Evolutionary conservation across 1,140 invertebrate genomes (phyloP), one percentile per base, ranked within the genome.

Genomic region (Polypedilum pembai): DNA sequence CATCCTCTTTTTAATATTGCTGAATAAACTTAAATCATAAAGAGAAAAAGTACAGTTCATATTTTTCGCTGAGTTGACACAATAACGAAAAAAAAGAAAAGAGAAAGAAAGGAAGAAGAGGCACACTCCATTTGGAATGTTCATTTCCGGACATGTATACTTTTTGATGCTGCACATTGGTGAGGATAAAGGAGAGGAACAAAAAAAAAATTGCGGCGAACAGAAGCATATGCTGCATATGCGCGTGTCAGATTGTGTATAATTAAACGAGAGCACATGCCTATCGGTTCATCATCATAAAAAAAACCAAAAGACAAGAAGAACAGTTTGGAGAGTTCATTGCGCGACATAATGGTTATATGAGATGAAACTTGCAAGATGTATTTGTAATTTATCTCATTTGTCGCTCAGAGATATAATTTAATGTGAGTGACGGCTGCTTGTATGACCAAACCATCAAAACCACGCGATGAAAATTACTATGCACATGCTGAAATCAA

Each of bases 161-260:
- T 56, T 56, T 56, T 56, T n/a, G n/a, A 56, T 56, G 45, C 45
- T n/a, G 45, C 12, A 56, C 12, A 56, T 12, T 4, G 45, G 24
- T 33, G 24, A 33, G 41, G 45, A 4, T 56, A 56, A n/a, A 56
- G n/a, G 45, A 56, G 45, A 56, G 12, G 45, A 56, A 56, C 12
- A 56, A 56, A n/a, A 45, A 45, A 45, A 45, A 56, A 15, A 4
- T 56, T 56, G 65, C 65, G 65, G 65, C 17, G 18, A 18, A 21
- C 3, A 18, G 45, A 7, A 69, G 20, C 65, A 56, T 56, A 56
- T 56, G 45, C 45, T 18, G 65, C 65, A 69, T 10, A 69, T 69
- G 20, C 65, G 65, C 65, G 65, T 69, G 65, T 69, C 65, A 69
- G 65, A 69, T 69, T 69, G 65, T 69, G 65, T 69, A 69, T 69